Evolutionary conservation across 64 coral and sea anemone genomes (phyloP), one percentile per base, ranked within the genome.

Genomic region (Montipora capricornis): DNA sequence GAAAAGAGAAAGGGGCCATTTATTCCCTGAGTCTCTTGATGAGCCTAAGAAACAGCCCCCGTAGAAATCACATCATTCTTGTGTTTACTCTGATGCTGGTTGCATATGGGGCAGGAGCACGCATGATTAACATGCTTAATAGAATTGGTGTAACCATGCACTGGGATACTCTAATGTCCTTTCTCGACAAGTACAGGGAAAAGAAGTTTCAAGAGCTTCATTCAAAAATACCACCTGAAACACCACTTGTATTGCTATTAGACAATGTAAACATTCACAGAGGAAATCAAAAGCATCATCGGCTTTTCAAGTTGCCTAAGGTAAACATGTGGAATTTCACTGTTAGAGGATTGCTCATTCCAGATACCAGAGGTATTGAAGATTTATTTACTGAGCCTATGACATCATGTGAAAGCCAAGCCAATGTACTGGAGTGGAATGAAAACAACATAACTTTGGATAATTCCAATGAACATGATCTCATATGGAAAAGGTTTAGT

Each of bases 231-330:
- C 87, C 73, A 29, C 17, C 51, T 9, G 87, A 89, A 6, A 62
- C 37, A 44, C 73, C 87, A 37, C 61, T 89, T 73, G 60, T 89
- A 20, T 76, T 89, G 10, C 26, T 89, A 12, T 24, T 89, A 52
- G 87, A 89, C 37, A 89, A 89, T 89, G 76, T 89, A 12, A 89
- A 89, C 58, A 89, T 89, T 22, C 76, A 89, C 58, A 74, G 58
- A 44, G 73, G 87, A 49, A 7, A 89, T 45, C 74, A 89, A 89
- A 50, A 74, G 7, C 87, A 89, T 29, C 87, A 89, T 45, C 55
- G 73, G 16, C 29, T 89, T 5, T 89, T 89, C 53, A 89, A 73
- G 58, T 2, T 76, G 15, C 76, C 49, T 45, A 76, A 57, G 19
- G 73, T 77, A 4, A 89, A 60, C 73, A 75, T 89, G 87, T 89